Conservation (phyloP, 92 coral and sea anemone species). For the Phymanthus crucifer region DNA sequence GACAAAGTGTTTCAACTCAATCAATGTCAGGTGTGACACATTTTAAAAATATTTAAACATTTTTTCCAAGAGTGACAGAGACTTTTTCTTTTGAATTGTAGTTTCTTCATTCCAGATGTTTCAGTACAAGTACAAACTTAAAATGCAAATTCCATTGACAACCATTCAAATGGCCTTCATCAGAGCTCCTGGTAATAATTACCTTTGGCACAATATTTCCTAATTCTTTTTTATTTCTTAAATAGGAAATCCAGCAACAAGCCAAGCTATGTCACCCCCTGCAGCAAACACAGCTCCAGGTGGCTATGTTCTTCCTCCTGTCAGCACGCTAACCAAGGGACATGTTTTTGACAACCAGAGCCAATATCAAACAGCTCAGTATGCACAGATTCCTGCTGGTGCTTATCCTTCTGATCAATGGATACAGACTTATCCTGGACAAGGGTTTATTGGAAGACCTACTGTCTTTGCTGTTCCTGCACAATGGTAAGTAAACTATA, state of each 20-base stretch:
- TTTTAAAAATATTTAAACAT: not conserved
- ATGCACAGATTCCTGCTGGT: conserved; percentile 80
- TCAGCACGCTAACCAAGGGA: conserved; percentile 88
- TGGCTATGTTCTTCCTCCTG: conserved; percentile 93
- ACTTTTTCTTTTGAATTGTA: too few species aligned
- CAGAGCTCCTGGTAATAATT: too few species aligned
- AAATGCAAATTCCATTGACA: too few species aligned
- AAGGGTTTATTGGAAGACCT: conserved; percentile 94
- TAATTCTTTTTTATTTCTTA: not conserved
- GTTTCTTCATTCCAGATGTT: too few species aligned
- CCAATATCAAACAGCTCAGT: conserved; percentile 84
- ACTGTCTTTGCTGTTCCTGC: conserved; percentile 86
- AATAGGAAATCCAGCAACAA: conserved; percentile 52
- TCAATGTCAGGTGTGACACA: not conserved
- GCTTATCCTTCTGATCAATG: conserved; percentile 85
- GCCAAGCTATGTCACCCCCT: conserved; percentile 82
- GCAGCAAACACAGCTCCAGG: conserved; percentile 92
- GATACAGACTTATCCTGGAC: conserved; percentile 85
- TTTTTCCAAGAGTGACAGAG: too few species aligned
- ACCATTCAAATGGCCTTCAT: too few species aligned
- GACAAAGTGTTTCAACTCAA: not conserved
- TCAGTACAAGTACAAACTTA: too few species aligned
- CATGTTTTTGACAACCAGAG: conserved; percentile 72
- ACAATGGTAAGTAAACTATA: conserved; percentile 50
- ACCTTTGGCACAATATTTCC: not conserved